These are phyloP conservation scores for Agrotis puta DNA, from an alignment of 2,888 invertebrate species.

Conservation along the genomic window DNA sequence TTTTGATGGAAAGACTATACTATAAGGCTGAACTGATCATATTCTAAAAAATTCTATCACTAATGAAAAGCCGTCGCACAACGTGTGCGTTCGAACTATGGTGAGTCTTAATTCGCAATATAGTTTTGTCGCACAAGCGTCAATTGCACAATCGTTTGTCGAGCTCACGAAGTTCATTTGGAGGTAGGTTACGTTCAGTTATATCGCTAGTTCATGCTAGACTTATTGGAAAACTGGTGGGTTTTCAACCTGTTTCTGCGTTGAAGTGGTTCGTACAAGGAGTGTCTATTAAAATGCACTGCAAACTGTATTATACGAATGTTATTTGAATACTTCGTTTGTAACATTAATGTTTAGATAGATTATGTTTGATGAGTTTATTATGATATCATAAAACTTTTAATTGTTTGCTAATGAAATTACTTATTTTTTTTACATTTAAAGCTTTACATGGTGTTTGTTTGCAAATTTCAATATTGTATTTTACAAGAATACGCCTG, in stretches of 20 bases:
- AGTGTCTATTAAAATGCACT: slow-evolving; percentile 33
- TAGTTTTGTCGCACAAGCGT: too few species aligned
- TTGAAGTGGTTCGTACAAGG: slow-evolving; percentile 26
- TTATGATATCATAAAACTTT: slow-evolving; percentile 8
- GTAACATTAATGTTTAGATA: slow-evolving; percentile 19
- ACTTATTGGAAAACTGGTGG: slow-evolving; percentile 34
- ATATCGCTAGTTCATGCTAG: neutral
- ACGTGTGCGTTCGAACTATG: too few species aligned
- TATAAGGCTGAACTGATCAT: too few species aligned
- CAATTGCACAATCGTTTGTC: too few species aligned
- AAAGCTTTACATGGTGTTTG: neutral
- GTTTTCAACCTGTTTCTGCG: slow-evolving; percentile 37
- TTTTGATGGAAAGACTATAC: too few species aligned
- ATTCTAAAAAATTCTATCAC: too few species aligned
- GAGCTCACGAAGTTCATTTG: too few species aligned
- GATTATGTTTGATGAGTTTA: slow-evolving; percentile 4
- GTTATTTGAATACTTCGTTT: slow-evolving; percentile 46
- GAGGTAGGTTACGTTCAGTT: neutral
- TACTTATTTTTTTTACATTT: neutral
- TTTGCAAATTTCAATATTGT: neutral
- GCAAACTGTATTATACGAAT: slow-evolving; percentile 46
- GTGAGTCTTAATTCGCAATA: too few species aligned
- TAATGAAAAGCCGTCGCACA: too few species aligned
- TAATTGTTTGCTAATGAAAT: neutral
- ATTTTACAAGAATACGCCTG: too few species aligned